Percentiles rank a stretch among this genome's conserved stretches.
phyloP scores from a whole-genome alignment of 2,113 vertebrate species.

The Hystrix brachyura region DNA sequence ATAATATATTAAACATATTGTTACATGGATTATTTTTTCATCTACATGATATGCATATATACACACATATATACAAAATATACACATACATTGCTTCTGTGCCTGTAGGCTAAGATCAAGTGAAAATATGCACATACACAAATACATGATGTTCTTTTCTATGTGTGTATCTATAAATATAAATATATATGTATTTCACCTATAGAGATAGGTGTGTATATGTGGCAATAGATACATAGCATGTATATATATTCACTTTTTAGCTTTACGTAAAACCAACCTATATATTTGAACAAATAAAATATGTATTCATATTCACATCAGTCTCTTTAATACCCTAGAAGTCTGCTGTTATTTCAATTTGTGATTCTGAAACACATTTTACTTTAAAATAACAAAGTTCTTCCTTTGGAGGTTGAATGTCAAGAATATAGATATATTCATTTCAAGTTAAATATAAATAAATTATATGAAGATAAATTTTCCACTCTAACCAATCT shows the following conservation, averaged over 20 bases:
- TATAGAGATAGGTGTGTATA: neutral
- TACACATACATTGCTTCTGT: neutral
- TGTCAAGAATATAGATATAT: neutral
- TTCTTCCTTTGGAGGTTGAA: neutral
- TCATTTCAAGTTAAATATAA: constrained; percentile 46
- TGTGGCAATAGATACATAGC: neutral
- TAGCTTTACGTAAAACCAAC: neutral
- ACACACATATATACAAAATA: neutral
- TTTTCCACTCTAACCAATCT: neutral
- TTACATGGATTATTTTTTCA: neutral
- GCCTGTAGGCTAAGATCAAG: neutral
- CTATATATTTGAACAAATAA: constrained; percentile 8
- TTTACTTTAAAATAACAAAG: constrained; percentile 61
- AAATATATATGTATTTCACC: neutral
- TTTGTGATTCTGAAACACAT: constrained; percentile 5
- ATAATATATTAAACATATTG: neutral
- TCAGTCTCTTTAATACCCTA: constrained; percentile 9
- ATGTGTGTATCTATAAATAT: neutral
- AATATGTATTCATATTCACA: neutral
- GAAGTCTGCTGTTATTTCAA: constrained; percentile 40
- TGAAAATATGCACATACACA: neutral
- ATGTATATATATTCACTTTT: neutral
- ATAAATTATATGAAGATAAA: neutral
- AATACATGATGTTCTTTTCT: too few species aligned
- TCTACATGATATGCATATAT: neutral